Base-by-base conservation (phyloP, 1,140 invertebrate genomes). In the Archivesica marissinica region DNA sequence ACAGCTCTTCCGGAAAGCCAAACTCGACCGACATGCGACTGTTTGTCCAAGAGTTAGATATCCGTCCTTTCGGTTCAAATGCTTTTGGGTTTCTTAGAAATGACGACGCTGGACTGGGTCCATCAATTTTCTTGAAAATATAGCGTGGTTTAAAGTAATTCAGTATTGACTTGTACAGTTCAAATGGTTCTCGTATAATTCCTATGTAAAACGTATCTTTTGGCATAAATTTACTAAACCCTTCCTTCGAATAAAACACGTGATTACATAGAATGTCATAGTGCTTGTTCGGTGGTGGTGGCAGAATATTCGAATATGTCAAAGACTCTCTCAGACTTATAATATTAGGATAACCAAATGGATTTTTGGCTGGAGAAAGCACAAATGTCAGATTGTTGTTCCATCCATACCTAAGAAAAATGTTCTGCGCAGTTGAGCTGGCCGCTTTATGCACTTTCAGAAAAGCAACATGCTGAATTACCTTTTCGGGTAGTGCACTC, bases 371-470 rank as follows among this genome's bases (percentile, higher is more conserved):
- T 0, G 56, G 39, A 25, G 95, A 94, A 7, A 95, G 86, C 11
- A 94, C 93, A 85, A 95, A 93, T 68, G 91, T 89, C 30, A 95
- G 90, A 82, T 95, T 95, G n/a, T 92, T 92, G 25, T 93, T 94
- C 85, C 95, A 90, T 11, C 93, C 95, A 87, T 92, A 94, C 25
- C 94, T 86, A 7, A 85, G 77, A 39, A 90, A 61, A 15, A 90
- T 81, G 78, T 89, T 89, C 82, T 88, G 86, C 1, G 87, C 75
- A 1, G 89, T 90, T 6, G 88, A 80, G 47, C 88, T 88, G 15
- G 86, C 89, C 17, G 89, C 75, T 81, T 90, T 90, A 78, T 89
- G 89, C n/a, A 89, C 83, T 39, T 91, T 91, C 13, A 91, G 56
- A 61, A 91, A 91, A 17, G 87, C 85, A 25, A 91, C 70, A 30